Base-by-base conservation (phyloP, 2,797 vertebrate species). In the Sebastes taczanowskii region DNA sequence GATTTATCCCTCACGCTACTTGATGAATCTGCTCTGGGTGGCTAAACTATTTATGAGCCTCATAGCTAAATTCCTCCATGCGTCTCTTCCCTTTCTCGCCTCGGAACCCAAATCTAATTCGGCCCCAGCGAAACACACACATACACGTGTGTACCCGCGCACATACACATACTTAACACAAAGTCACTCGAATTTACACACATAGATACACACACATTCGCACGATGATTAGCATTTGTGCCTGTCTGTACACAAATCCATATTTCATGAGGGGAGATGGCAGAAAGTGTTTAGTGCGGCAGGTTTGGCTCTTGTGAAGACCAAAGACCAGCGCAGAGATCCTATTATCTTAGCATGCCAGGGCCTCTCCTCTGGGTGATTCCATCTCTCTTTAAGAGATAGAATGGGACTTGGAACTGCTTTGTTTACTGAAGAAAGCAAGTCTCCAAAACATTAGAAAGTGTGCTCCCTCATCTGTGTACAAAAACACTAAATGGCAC, bases 11-110 rank as follows among this genome's bases (percentile, higher is more conserved):
- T 93, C 80, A 91, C 69, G 68, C 91, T 88, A 92, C 93, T 94
- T 94, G 93, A 94, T 94, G 92, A 94, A 94, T 94, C 93, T 95
- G 91, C 94, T 94, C 91, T 92, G 91, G 92, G 90, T 93, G 93
- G 91, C 90, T 94, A 94, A 95, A 94, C 92, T 94, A 94, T 95
- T 94, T 95, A 94, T 94, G 94, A 94, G 93, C 91, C 90, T 94
- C 92, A 88, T 82, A 92, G 93, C 91, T 83, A 93, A 91, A 94
- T 94, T 94, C 91, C 91, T 89, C 88, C 93, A 94, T 92, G 92
- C 92, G 86, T 92, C 88, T 92, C 92, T 91, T 87, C 84, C 83
- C 81, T 91, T 93, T 88, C 91, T 92, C 88, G 92, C 93, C 90
- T 92, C 88, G 63, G 79, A 92, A 91, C 86, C 88, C 91, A 93